A percentile compares a stretch with the other conserved stretches of the same genome.
Evolutionary conservation across 1,140 invertebrate species (phyloP).

Genomic region (Pseudachorutes palmiensis): DNA sequence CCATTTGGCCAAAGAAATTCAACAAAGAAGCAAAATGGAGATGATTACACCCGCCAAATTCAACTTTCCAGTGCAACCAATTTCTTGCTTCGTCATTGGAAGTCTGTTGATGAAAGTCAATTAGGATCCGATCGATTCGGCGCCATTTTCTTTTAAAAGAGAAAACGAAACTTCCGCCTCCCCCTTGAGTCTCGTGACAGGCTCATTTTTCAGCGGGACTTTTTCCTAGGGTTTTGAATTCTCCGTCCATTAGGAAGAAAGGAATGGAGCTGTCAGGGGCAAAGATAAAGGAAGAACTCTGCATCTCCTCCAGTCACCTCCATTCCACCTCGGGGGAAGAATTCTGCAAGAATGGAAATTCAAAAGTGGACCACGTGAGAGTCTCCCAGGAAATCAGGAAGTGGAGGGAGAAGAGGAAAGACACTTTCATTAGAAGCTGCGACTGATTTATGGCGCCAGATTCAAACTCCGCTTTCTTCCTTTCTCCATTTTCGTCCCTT

Average conservation of each 20-base stretch:
- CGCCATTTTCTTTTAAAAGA: neutral
- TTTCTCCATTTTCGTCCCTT: neutral
- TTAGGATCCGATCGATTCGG: neutral
- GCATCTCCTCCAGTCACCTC: neutral
- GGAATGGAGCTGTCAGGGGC: neutral
- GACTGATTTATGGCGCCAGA: neutral
- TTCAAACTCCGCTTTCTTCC: neutral
- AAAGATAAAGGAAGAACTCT: neutral
- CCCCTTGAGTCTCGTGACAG: neutral
- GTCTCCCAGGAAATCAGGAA: constrained; percentile 2
- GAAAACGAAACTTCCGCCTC: constrained; percentile 1
- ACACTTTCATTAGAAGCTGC: neutral
- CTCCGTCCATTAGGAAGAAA: constrained; percentile 4
- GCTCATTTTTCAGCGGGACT: neutral
- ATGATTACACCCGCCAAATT: neutral
- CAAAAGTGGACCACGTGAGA: neutral
- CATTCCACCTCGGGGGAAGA: neutral
- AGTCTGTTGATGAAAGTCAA: constrained; percentile 1
- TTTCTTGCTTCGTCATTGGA: neutral
- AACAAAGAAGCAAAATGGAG: neutral
- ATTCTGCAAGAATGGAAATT: neutral
- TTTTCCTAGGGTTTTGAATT: neutral
- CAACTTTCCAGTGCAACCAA: neutral
- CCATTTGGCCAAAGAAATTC: too few relatives aligned
- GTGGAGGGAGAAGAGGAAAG: neutral